Conservation (phyloP, 2,888 invertebrate genomes). For the Volucella inflata region DNA sequence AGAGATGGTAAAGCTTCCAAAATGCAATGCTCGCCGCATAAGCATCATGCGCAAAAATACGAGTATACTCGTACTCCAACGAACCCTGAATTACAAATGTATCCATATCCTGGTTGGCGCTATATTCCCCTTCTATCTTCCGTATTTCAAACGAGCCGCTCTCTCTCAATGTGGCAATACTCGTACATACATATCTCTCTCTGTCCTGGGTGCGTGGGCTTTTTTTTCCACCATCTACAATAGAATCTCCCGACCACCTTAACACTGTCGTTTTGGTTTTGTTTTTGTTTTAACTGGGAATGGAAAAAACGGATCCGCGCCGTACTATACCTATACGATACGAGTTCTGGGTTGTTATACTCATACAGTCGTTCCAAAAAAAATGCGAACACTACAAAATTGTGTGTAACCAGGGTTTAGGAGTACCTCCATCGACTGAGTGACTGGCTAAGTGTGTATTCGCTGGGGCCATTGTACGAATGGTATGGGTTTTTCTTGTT, state of each 20-base stretch:
- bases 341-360: too few relatives aligned
- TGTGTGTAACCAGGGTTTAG: neutral
- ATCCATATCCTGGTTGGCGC: neutral
- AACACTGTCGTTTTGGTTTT: constrained; percentile 30
- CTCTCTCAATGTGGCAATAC: neutral
- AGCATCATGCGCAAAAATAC: constrained; percentile 24
- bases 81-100: constrained; percentile 5
- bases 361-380: neutral
- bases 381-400: neutral
- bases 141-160: neutral
- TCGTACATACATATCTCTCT: too few relatives aligned
- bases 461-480: neutral
- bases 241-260: neutral
- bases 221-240: constrained; percentile 10
- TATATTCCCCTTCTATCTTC: neutral
- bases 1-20: neutral
- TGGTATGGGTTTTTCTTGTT: neutral
- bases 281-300: constrained; percentile 33
- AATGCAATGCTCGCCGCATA: constrained; percentile 7
- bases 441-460: constrained; percentile 18
- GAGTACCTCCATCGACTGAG: neutral
- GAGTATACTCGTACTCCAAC: too few relatives aligned
- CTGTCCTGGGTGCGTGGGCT: constrained; percentile 16
- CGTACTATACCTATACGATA: too few relatives aligned
- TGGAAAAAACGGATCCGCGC: constrained; percentile 35